Evolutionary conservation across 2,797 vertebrate species (phyloP), one percentile per base, ranked within the genome.

Genomic region (Ceryle rudis): DNA sequence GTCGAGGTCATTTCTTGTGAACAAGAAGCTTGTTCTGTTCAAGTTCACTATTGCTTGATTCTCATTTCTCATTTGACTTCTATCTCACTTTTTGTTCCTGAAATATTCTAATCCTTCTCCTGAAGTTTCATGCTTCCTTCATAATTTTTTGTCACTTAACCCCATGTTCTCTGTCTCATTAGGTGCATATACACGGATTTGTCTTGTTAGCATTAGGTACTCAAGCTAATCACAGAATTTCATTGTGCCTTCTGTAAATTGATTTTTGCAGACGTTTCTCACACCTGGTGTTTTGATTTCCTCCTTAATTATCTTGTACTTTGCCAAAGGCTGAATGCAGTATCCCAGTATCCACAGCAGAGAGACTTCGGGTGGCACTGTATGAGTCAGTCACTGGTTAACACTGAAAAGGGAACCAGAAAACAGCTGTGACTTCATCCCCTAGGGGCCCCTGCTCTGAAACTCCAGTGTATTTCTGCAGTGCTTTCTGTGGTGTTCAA

Each of bases 401-500:
- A 31, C 35, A 5, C 23, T 70, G 66, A 28, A 61, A 35, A 72
- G 22, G 39, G 11, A 87, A 11, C 18, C 42, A 47, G 55, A 28
- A 65, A 64, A 15, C 7, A 3, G 29, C 11, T 9, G 31, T 28
- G 41, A 20, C 52, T 77, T 78, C 5, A 4, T 23, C 19, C 37
- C 33, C 20, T 39, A 10, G 17, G 41, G 31, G 14, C 35, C 39
- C 26, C 33, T 61, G 31, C 57, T 55, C 57, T 49, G 22, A 77
- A 35, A 62, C 19, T 62, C 19, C 29, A 15, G 28, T 10, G 5
- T 26, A 42, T 80, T 86, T 66, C 69, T 91, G 37, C 47, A 51
- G 3, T 29, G 44, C 20, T 64, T 85, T 67, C 1, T 0, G 0
- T 41, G 41, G 5, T 28, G 20, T 23, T 52, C 29, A 47, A 15